Conservation (phyloP, 2,113 vertebrate genomes). For the Tragelaphus buxtoni region DNA sequence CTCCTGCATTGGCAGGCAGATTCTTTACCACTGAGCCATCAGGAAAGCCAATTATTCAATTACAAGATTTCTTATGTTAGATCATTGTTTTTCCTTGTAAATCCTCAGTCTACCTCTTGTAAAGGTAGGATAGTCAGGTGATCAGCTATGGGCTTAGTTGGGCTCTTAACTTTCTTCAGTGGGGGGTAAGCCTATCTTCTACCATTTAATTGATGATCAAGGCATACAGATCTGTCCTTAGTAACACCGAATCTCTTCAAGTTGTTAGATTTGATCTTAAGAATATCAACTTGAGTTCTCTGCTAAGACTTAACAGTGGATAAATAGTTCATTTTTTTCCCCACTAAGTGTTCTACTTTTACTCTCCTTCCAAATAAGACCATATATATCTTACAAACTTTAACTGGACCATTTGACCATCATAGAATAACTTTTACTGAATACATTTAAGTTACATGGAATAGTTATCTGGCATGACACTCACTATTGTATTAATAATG, state of each 20-base stretch:
- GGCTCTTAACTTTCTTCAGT: background rate
- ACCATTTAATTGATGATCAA: background rate
- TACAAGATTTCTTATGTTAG: background rate
- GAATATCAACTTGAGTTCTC: background rate
- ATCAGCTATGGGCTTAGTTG: background rate
- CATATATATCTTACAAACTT: background rate
- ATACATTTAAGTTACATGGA: background rate
- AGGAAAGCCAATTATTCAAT: background rate
- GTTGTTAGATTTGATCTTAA: background rate
- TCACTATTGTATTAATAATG: background rate
- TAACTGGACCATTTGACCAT: background rate
- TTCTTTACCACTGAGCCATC: background rate
- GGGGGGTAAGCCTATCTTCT: background rate
- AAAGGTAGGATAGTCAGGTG: background rate
- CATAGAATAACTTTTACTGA: background rate
- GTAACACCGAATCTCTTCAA: background rate
- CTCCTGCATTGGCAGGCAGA: background rate
- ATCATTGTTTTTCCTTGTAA: background rate
- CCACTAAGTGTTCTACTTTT: background rate
- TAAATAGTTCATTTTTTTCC: background rate
- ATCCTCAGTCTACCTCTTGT: background rate
- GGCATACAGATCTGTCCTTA: background rate
- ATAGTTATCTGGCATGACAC: background rate
- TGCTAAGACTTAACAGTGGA: background rate
- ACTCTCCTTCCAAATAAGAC: background rate